Evolutionary conservation across 2,888 invertebrate genomes (phyloP).

Genomic region (Hydropsyche betteni): DNA sequence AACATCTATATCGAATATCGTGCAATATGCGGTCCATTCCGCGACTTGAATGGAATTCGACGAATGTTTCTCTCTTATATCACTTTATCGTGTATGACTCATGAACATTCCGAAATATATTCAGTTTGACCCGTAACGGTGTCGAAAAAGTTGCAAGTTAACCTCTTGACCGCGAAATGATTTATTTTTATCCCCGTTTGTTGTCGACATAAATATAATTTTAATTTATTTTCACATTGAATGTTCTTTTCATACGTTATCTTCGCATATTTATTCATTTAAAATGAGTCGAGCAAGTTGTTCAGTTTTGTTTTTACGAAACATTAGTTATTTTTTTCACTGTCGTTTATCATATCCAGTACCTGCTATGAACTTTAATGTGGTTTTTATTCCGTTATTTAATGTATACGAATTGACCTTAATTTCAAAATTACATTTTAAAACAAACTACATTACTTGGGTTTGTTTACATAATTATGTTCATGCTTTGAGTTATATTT

Average conservation of each 20-base stretch:
- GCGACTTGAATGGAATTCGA: not conserved
- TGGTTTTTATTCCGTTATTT: too few relatives aligned
- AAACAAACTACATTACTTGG: not conserved
- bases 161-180: conserved; percentile 19
- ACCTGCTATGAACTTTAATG: too few relatives aligned
- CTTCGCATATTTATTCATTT: too few relatives aligned
- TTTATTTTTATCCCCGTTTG: not conserved
- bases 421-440: not conserved
- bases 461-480: conserved; percentile 1
- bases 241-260: too few relatives aligned
- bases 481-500: not conserved
- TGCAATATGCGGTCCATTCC: too few relatives aligned
- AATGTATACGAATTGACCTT: conserved; percentile 6
- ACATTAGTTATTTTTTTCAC: too few relatives aligned
- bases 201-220: too few relatives aligned
- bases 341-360: too few relatives aligned
- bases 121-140: conserved; percentile 27
- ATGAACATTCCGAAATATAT: conserved; percentile 21
- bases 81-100: conserved; percentile 14
- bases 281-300: too few relatives aligned
- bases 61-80: conserved; percentile 18
- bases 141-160: conserved; percentile 15
- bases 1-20: too few relatives aligned
- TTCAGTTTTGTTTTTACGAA: too few relatives aligned
- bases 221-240: too few relatives aligned